Evolutionary conservation across 2,888 invertebrate species (phyloP).

Genomic region (Scelioninae gen. 1): DNA sequence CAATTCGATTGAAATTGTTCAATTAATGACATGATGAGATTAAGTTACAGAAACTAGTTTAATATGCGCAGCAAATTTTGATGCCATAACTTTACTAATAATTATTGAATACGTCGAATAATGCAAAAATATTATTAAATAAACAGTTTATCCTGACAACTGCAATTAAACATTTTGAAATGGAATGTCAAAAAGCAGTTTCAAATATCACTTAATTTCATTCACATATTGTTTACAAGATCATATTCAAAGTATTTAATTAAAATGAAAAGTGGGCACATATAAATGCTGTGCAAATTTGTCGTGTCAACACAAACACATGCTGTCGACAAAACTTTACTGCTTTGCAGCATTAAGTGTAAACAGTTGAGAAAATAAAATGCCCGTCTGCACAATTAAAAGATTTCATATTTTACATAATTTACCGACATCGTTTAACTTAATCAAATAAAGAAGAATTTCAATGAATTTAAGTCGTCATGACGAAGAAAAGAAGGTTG

Average conservation of each 20-base stretch:
- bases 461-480: conserved; percentile 35
- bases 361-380: conserved; percentile 19
- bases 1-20: conserved; percentile 43
- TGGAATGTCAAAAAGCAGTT: too few relatives aligned
- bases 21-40: conserved; percentile 39
- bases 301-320: too few relatives aligned
- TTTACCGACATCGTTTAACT: conserved; percentile 11
- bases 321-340: too few relatives aligned
- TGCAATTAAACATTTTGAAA: too few relatives aligned
- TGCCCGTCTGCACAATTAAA: conserved; percentile 11
- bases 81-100: conserved; percentile 28
- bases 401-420: conserved; percentile 33
- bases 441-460: conserved; percentile 45
- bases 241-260: not conserved
- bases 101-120: conserved; percentile 11
- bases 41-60: conserved; percentile 51
- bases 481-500: conserved; percentile 16
- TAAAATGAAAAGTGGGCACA: not conserved
- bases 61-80: conserved; percentile 41
- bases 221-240: not conserved
- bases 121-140: not conserved
- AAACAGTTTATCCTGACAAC: not conserved
- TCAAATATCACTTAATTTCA: too few relatives aligned
- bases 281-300: not conserved
- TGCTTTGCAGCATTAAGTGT: conserved; percentile 16